Evolutionary conservation across 2,888 invertebrate species (phyloP), one percentile per base, ranked within the genome.

Genomic region (Watsonalla cultraria): DNA sequence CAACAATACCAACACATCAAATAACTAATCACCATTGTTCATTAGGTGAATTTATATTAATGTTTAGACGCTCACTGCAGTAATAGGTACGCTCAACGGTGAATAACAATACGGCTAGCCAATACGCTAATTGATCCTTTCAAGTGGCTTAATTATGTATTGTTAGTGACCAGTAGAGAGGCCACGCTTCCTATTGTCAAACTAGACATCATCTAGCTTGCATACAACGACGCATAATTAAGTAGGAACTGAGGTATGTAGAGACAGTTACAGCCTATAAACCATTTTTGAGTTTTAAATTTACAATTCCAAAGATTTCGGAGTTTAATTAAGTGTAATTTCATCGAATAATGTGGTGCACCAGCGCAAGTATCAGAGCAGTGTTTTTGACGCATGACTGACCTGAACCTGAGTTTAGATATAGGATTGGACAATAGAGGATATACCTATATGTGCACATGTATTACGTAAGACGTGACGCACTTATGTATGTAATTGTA

Each of bases 71-170:
- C 62, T 61, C 65, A 58, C 61, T 61, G 61, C 57, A 62, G 57
- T 64, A 60, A 63, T 64, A 59, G 55, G 24, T 24, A 24, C 24
- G 56, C 56, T 59, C 57, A 55, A 57, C 53, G 58, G 61, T 68
- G 66, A 67, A 70, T 72, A 66, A 55, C 57, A 56, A 56, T 57
- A 60, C 52, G 62, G 58, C 51, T 64, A 59, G 66, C 60, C 66
- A 60, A 63, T 54, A 54, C 53, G 62, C 66, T 76, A 77, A 76
- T 75, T 74, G 69, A 68, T 65, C 67, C 65, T 69, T 72, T 76
- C 69, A 70, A 72, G 69, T 70, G 66, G 63, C 62, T 64, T 67
- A 68, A 70, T 70, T 65, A 68, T 63, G 66, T 59, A 61, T 54
- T 51, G 45, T 35, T 37, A 50, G 14, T 6, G 35, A 11, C 58